Conservation (phyloP, 2,113 vertebrate genomes). For the Brachyistius frenatus region DNA sequence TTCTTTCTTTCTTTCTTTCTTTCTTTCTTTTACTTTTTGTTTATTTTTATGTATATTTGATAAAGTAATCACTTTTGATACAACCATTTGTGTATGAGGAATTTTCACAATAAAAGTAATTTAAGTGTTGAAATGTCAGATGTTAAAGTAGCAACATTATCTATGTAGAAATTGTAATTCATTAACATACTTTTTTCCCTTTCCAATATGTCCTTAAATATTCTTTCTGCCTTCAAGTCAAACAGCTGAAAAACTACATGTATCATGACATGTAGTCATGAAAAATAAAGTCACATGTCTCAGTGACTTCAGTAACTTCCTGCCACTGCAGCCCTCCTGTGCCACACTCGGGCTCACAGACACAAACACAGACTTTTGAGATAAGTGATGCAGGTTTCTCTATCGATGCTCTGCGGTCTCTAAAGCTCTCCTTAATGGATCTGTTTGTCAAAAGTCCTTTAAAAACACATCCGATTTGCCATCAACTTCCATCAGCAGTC, state of each 20-base stretch:
- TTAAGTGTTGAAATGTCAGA: no score
- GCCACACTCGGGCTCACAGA: not conserved
- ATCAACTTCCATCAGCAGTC: constrained; percentile 81
- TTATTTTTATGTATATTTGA: no score
- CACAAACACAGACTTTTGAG: constrained; percentile 15
- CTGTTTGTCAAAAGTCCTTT: constrained; percentile 48
- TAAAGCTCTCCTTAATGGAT: constrained; percentile 37
- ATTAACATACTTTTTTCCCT: no score
- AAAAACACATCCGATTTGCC: constrained; percentile 59
- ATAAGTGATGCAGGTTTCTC: constrained; percentile 14
- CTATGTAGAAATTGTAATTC: no score
- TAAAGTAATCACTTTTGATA: no score
- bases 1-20: no score
- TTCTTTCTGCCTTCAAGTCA: not conserved
- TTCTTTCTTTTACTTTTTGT: no score
- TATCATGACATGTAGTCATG: not conserved
- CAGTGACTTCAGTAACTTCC: not conserved
- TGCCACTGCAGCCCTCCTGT: not conserved
- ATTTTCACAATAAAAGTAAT: no score
- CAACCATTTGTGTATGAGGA: no score
- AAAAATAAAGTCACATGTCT: not conserved
- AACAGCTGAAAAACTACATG: not conserved
- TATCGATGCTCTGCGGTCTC: constrained; percentile 18
- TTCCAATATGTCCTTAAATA: not conserved
- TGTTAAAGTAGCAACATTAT: no score